Evolutionary conservation across 2,797 vertebrate species (phyloP).

Genomic region (Manis crassicaudata): DNA sequence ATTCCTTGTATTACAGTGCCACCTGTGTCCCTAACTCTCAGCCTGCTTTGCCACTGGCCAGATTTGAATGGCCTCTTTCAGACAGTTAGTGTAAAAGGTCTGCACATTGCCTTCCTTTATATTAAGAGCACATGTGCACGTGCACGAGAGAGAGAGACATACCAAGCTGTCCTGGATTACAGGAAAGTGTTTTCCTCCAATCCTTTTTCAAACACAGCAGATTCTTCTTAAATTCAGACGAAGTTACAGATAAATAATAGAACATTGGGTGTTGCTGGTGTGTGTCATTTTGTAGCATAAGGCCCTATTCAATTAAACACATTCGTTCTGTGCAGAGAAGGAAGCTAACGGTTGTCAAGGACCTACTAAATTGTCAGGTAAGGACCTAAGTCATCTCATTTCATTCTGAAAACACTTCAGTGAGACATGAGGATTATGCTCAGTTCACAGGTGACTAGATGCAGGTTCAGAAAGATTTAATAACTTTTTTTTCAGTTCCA

Average conservation of each 20-base stretch:
- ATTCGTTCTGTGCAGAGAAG: background rate
- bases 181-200: background rate
- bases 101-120: background rate
- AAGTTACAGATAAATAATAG: conserved; percentile 35
- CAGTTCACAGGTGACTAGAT: background rate
- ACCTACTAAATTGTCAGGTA: background rate
- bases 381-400: background rate
- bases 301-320: conserved; percentile 15
- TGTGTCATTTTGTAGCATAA: conserved; percentile 14
- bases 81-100: background rate
- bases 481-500: background rate
- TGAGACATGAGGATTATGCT: background rate
- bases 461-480: background rate
- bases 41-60: background rate
- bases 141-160: background rate
- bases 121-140: background rate
- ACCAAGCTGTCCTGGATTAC: background rate
- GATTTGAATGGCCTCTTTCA: background rate
- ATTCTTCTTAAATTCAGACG: conserved; percentile 31
- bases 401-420: background rate
- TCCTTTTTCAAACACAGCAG: conserved; percentile 33
- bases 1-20: background rate
- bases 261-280: background rate
- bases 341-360: background rate
- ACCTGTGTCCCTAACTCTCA: background rate